phyloP scores from a whole-genome alignment of 2,797 vertebrate genomes.

The Eremophila alpestris region DNA sequence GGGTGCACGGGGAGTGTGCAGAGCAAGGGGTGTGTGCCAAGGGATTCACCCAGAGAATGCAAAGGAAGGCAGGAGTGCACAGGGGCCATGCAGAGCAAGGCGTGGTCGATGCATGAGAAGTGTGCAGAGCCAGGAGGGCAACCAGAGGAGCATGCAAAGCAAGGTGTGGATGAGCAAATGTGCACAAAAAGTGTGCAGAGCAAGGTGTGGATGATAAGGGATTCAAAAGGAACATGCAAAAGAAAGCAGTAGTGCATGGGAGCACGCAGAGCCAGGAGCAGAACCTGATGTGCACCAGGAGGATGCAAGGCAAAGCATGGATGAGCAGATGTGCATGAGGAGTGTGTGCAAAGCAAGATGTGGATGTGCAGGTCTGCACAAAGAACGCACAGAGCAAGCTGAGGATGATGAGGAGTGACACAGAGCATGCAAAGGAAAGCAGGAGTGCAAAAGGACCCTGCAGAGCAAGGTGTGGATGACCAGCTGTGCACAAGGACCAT shows the following conservation, averaged over 20 bases:
- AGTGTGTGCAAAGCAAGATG: not conserved
- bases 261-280: not conserved
- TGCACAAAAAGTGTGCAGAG: rapidly evolving
- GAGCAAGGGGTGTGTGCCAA: rapidly evolving
- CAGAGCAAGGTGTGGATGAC: not conserved
- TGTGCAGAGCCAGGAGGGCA: not conserved
- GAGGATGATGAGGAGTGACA: not conserved
- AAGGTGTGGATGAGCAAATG: not conserved
- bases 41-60: rapidly evolving
- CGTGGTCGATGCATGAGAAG: rapidly evolving
- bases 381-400: not conserved
- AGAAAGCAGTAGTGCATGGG: not conserved
- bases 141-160: rapidly evolving
- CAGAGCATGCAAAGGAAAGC: not conserved
- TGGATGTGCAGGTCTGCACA: not conserved
- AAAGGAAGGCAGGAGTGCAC: not conserved
- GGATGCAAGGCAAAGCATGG: not conserved
- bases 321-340: not conserved
- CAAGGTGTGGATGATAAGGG: not conserved
- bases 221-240: not conserved
- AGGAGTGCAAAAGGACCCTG: not conserved
- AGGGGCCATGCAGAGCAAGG: rapidly evolving
- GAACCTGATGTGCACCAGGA: not conserved
- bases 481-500: rapidly evolving
- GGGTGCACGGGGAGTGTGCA: rapidly evolving